Base-by-base conservation (phyloP, 2,113 vertebrate genomes). In the Serilophus lunatus region DNA sequence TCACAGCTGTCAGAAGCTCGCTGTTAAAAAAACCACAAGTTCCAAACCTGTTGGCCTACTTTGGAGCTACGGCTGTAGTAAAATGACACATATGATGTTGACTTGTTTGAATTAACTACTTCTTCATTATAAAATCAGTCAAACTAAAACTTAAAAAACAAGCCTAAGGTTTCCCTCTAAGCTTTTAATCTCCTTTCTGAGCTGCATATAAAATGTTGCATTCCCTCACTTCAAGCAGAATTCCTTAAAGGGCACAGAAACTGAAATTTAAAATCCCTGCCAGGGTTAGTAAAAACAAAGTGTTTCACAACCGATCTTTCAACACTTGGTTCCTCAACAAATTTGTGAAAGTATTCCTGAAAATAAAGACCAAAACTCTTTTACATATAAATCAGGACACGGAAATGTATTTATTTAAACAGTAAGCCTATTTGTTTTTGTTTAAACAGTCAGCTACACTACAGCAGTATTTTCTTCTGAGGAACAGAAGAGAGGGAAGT, bases 221-320 rank as follows among this genome's bases (percentile, higher is more conserved):
- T 35, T 87, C 59, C 24, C 57, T 83, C 66, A 88, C 40, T 31
- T 86, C 64, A 78, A 86, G 63, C 29, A 89, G 60, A 83, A 90
- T 40, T 77, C 47, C 68, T 89, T 45, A 86, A 61, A 94, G 68
- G 42, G 56, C 68, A 94, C 25, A 92, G 59, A 83, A 90, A 91
- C 47, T 85, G 63, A 88, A 84, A 94, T 63, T 74, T 61, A 75
- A 89, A 92, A 90, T 90, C 86, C 28, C 40, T 95, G 45, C 20
- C 44, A 77, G 22, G 7, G 24, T 86, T 79, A 88, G 64, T 59
- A 80, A 92, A 95, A 95, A 91, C 33, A 92, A 94, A 81, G 35
- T 12, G 28, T 95, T 94, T 93, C 88, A 88, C 75, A 94, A 92
- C 77, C 44, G 31, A 81, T 92, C 76, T 82, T 95, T 90, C 77